Base-by-base conservation (phyloP, 2,797 vertebrate genomes). In the Anas georgica region DNA sequence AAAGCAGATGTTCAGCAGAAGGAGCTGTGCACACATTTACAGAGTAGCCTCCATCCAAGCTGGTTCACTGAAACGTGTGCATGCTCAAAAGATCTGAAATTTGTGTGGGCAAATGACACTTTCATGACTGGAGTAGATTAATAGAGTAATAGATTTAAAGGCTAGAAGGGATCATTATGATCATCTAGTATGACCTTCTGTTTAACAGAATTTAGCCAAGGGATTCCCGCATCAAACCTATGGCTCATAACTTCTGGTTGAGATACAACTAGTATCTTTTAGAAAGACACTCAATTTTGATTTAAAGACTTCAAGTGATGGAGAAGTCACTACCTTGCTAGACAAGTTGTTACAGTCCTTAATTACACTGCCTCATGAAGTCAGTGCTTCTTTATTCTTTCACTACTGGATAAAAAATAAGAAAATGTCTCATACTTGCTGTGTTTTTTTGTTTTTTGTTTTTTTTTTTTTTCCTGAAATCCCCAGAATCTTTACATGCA, bases 161-260 rank as follows among this genome's bases (percentile, higher is more conserved):
- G 91, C 92, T 96, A 46, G 91, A 94, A 94, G 95, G 92, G 93
- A 94, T 93, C 94, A 93, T 95, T 95, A 94, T 58, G 87, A 95
- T 90, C 80, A 88, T 91, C 94, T 84, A 86, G 43, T 91, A 95
- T 94, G 94, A 96, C 90, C 93, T 97, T 94, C 94, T 88, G 68
- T 86, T 91, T 87, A 94, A 94, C 83, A 88, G 88, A 96, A 93
- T 94, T 94, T 91, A 94, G 93, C 83, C 91, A 94, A 93, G 90
- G 93, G 93, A 97, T 88, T 93, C 94, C 90, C 0, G 1, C 91
- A 91, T 91, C 81, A 87, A 90, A 88, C 88, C 90, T 41, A 72
- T 78, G 81, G 70, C 90, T 96, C 88, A 79, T 96, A 91, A 94
- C 93, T 94, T 85, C 86, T 93, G 75, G 54, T 72, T 94, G 91